Conservation (phyloP, 2,113 vertebrate genomes). For the Seriola dumerili region DNA sequence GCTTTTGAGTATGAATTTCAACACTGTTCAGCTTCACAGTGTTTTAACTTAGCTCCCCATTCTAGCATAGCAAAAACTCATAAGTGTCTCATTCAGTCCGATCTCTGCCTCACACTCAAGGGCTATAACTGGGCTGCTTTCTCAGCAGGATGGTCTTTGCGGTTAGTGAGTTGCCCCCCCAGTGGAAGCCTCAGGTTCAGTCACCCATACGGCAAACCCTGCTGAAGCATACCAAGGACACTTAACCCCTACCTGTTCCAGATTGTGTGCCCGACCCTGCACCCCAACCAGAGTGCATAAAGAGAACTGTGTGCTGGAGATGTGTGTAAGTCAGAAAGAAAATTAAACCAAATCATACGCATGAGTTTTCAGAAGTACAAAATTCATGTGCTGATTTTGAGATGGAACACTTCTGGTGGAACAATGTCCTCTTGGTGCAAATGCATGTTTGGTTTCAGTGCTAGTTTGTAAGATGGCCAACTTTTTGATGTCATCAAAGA, state of each 20-base stretch:
- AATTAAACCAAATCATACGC: constrained; percentile 43
- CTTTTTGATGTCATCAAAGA: neutral
- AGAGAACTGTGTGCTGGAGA: neutral
- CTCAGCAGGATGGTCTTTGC: constrained; percentile 66
- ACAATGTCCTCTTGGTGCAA: neutral
- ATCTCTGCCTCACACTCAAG: constrained; percentile 42
- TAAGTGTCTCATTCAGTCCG: constrained; percentile 27
- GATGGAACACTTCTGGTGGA: neutral
- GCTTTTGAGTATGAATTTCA: constrained; percentile 40
- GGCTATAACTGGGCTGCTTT: constrained; percentile 47
- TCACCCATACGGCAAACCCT: constrained; percentile 56
- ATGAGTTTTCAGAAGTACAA: constrained; percentile 31
- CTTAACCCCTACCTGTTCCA: constrained; percentile 58
- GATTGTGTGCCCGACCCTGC: constrained; percentile 44
- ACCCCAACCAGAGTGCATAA: constrained; percentile 3
- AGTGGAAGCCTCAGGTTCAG: constrained; percentile 53
- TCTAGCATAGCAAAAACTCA: constrained; percentile 24
- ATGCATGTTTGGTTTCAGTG: neutral
- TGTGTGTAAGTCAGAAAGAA: constrained; percentile 21
- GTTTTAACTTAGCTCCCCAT: constrained; percentile 26
- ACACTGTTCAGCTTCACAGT: constrained; percentile 13
- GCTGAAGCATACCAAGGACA: constrained; percentile 64
- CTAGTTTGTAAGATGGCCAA: neutral
- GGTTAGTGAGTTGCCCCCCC: constrained; percentile 46
- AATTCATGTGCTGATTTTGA: constrained; percentile 16